Conservation (phyloP, 2,888 invertebrate genomes). For the Lochmaea crataegi region DNA sequence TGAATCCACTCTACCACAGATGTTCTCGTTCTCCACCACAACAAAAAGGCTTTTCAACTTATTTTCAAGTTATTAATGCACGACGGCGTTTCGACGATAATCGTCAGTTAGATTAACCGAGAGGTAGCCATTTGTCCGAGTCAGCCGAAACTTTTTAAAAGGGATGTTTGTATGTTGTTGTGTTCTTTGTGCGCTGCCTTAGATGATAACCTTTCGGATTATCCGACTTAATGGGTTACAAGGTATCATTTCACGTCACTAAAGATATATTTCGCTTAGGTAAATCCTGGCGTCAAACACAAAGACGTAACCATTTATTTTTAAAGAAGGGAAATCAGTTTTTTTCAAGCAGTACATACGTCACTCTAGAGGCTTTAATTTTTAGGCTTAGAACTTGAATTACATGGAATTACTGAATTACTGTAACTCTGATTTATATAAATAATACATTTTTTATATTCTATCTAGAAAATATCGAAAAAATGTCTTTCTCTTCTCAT, state of each 20-base stretch:
- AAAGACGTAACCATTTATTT: background rate
- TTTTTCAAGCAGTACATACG: background rate
- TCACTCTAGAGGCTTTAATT: no score
- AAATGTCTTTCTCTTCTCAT: no score
- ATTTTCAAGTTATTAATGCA: constrained; percentile 56
- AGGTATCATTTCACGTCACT: constrained; percentile 21
- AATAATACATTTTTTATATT: no score
- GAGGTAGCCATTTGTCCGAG: constrained; percentile 37
- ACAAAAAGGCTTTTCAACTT: constrained; percentile 41
- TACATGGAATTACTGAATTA: no score
- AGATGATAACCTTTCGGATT: constrained; percentile 28
- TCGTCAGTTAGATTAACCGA: constrained; percentile 54
- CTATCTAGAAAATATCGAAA: no score
- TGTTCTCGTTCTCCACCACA: constrained; percentile 35
- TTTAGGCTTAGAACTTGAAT: no score
- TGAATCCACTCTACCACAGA: constrained; percentile 22
- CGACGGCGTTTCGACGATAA: constrained; percentile 59
- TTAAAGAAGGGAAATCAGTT: background rate
- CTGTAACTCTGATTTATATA: no score
- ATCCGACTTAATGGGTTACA: constrained; percentile 30
- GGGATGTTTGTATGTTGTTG: constrained; percentile 5
- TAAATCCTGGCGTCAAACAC: background rate
- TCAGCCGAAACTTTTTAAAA: constrained; percentile 25
- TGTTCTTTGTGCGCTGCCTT: constrained; percentile 20
- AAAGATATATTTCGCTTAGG: constrained; percentile 15